Conservation (phyloP, 2,888 invertebrate genomes). For the Drosophila conformis region DNA sequence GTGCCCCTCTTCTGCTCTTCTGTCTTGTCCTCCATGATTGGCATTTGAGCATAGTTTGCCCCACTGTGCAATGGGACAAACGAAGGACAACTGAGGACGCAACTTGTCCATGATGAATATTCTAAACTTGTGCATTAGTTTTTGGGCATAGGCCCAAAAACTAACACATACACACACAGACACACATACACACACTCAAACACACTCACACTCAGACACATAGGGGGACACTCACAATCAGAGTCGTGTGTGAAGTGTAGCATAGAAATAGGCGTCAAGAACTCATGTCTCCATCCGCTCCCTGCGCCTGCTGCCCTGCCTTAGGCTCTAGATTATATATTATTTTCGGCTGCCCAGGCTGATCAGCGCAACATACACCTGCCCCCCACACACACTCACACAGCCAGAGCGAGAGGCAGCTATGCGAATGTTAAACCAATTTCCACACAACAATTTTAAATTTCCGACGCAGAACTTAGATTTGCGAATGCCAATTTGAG, state of each 20-base stretch:
- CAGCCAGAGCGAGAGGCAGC: slow-evolving; percentile 11
- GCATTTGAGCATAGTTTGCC: neutral
- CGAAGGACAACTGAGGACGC: slow-evolving; percentile 51
- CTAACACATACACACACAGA: slow-evolving; percentile 34
- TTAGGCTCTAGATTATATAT: slow-evolving; percentile 42
- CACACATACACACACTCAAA: slow-evolving; percentile 32
- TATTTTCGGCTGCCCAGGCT: slow-evolving; percentile 51
- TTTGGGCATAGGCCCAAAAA: slow-evolving; percentile 24
- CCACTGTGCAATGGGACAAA: slow-evolving; percentile 40
- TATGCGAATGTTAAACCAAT: slow-evolving; percentile 67
- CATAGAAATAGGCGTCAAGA: slow-evolving; percentile 53
- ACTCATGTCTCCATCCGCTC: slow-evolving; percentile 5
- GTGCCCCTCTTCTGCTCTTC: too few relatives aligned
- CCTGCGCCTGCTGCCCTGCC: slow-evolving; percentile 8
- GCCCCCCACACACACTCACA: slow-evolving; percentile 17
- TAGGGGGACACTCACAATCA: slow-evolving; percentile 33
- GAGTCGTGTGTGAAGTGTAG: slow-evolving; percentile 65
- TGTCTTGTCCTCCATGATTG: neutral
- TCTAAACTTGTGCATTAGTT: slow-evolving; percentile 62
- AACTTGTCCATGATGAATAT: slow-evolving; percentile 64
- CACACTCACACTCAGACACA: slow-evolving; percentile 24
- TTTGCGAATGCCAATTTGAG: slow-evolving; percentile 73
- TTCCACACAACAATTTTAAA: slow-evolving; percentile 75
- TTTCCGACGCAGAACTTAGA: slow-evolving; percentile 64
- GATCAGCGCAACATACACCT: slow-evolving; percentile 61